Evolutionary conservation across 2,888 invertebrate genomes (phyloP), one percentile per base, ranked within the genome.

Genomic region (Heliconius ismenius): DNA sequence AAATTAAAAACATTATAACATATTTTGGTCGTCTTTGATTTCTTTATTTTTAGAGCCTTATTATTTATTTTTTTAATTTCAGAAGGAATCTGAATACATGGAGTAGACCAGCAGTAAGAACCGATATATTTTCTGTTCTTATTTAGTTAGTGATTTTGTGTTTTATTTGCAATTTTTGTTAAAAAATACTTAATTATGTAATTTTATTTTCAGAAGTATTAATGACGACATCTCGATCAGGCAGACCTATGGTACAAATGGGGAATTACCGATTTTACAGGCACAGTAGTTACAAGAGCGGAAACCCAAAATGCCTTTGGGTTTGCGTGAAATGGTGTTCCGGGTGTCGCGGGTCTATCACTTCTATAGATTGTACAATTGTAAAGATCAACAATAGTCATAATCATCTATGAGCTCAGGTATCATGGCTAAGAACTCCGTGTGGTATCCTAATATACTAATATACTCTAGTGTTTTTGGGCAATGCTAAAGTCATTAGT

Each of bases 331-430:
- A 84, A 63, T 83, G 81, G 76, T 77, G 80, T 43, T 74, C 75
- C 21, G 83, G 83, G 3, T 87, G 88, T 73, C 77, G 79, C 24
- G 85, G 83, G 0, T 77, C 80, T 6, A 74, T 85, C 28, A 80
- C 78, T 4, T 84, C 87, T 0, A 60, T 82, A 7, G 83, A 79
- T 73, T 82, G 83, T 18, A 74, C 77, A 49, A 83, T 88, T 7
- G 73, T 86, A 2, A 83, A 78, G 73, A 76, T 79, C 3, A 84
- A 81, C 49, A 74, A 78, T 36, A 28, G 18, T 10, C 83, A 85
- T 70, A 81, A 75, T 67, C 83, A 83, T 43, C 64, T 70, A 49
- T 28, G 36, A 32, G 49, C 0, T 32, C 0, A 32, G 32, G 0
- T 7, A 32, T 32, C 32, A 32, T 13, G 21, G n/a, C n/a, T 21